Base-by-base conservation (phyloP, 2,888 invertebrate genomes). In the Scelioninae gen. 1 region DNA sequence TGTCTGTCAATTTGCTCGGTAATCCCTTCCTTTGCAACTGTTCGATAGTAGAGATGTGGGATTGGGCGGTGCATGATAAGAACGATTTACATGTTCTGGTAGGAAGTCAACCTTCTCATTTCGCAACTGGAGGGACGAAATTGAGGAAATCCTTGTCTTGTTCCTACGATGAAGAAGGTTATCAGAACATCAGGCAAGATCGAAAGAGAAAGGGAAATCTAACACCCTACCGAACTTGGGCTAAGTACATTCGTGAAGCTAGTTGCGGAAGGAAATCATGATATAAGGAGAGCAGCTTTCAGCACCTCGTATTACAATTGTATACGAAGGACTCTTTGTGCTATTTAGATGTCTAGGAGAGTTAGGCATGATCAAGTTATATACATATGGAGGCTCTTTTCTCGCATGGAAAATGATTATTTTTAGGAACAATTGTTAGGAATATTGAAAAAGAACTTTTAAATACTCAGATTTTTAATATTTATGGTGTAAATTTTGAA, bases 1-100 rank as follows among this genome's bases (percentile, higher is more conserved):
- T 94, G 74, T 94, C 94, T 3, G 86, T 96, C 58, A 95, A 95
- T 88, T 91, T 96, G 6, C 93, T 95, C 8, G 95, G 95, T 3
- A 96, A 96, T 92, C 95, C 95, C 1, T 95, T 95, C 93, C 92
- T 94, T 72, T 96, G 96, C 87, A 94, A 95, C 86, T 96, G 96
- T 86, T 94, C 94, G 82, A 94, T 96, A 29, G 94, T 94, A 0
- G 95, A 95, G 75, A 94, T 95, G 93, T 96, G 96, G 96, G 94
- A 95, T 86, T 96, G 96, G 96, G 95, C 95, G 0, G 92, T 94
- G 43, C 93, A 95, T 91, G 94, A 94, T 40, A 95, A 95, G 87
- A 94, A 94, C 10, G 94, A 95, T 86, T 91, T 95, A 55, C 93
- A 94, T 79, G 94, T 95, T 32, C 93, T 96, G 40, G 93, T 95